Evolutionary conservation across 2,888 invertebrate species (phyloP).

Genomic region (Caradrina kadenii): DNA sequence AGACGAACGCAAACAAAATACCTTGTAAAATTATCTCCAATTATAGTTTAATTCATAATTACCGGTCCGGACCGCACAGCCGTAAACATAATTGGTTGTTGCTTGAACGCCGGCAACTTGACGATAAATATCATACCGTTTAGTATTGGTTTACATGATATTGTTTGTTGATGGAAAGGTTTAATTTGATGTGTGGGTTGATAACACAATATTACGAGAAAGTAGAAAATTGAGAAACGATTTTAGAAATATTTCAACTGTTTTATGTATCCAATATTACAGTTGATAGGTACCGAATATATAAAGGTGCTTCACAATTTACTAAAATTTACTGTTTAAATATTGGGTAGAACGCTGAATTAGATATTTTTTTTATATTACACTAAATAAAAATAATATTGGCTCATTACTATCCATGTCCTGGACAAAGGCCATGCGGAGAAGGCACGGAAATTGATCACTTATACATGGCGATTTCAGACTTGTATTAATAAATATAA

Average conservation of each 20-base stretch:
- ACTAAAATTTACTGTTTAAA: background rate
- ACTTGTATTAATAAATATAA: too few relatives aligned
- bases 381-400: too few relatives aligned
- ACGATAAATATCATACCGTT: slow-evolving; percentile 63
- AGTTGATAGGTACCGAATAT: too few relatives aligned
- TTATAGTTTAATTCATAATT: slow-evolving; percentile 81
- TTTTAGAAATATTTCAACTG: background rate
- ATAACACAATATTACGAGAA: slow-evolving; percentile 12
- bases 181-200: slow-evolving; percentile 47
- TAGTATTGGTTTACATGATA: slow-evolving; percentile 63
- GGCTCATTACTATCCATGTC: too few relatives aligned
- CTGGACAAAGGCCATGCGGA: too few relatives aligned
- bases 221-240: background rate
- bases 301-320: background rate
- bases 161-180: slow-evolving; percentile 41
- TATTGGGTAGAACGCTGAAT: background rate
- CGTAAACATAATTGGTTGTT: slow-evolving; percentile 78
- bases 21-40: slow-evolving; percentile 74
- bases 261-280: background rate
- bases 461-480: too few relatives aligned
- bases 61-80: slow-evolving; percentile 66
- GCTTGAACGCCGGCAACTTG: slow-evolving; percentile 49
- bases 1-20: slow-evolving; percentile 56
- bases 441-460: too few relatives aligned
- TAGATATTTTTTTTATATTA: background rate